Evolutionary conservation across 2,113 vertebrate genomes (phyloP), one percentile per base, ranked within the genome.

Genomic region (Tricholaema leucomelas): DNA sequence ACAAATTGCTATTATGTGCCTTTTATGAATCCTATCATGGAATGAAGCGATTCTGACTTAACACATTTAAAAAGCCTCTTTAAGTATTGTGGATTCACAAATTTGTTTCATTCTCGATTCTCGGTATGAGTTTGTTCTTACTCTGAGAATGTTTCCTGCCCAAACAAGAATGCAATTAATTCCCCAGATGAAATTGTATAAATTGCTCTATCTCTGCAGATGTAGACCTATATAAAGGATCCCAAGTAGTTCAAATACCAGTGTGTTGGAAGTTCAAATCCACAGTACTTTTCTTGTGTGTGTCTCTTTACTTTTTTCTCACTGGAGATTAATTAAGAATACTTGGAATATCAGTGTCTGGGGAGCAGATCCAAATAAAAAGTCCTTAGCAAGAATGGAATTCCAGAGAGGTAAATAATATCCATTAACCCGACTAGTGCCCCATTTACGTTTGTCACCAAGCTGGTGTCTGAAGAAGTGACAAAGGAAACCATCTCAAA

Each of bases 361-460:
- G 27, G n/a, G 3, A 67, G 16, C 16, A 76, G n/a, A 73, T 42
- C 19, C 4, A 0, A 48, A 11, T 19, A 30, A 16, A 81, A 71
- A 10, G 40, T 28, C 33, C 44, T 50, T 44, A 87, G 65, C 13
- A 60, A 35, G 6, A 66, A 64, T 1, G 5, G 33, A 75, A 86
- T 31, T 74, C 12, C 69, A 88, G 56, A 66, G 77, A 78, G 31
- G 11, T 27, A 80, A 91, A 35, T 40, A 78, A 72, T 6, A 20
- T 0, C 21, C 21, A 16, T 52, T 59, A 55, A 81, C n/a, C n/a
- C 72, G 30, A 30, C 28, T 1, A n/a, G 12, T 1, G 8, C 30
- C 38, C 5, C 0, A 2, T 12, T 74, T 8, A 23, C 3, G 0
- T 12, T 10, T 54, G 44, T 50, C n/a, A 30, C 28, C 59, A 63